phyloP scores from a whole-genome alignment of 2,113 vertebrate species.

The Dromiciops gliroides region DNA sequence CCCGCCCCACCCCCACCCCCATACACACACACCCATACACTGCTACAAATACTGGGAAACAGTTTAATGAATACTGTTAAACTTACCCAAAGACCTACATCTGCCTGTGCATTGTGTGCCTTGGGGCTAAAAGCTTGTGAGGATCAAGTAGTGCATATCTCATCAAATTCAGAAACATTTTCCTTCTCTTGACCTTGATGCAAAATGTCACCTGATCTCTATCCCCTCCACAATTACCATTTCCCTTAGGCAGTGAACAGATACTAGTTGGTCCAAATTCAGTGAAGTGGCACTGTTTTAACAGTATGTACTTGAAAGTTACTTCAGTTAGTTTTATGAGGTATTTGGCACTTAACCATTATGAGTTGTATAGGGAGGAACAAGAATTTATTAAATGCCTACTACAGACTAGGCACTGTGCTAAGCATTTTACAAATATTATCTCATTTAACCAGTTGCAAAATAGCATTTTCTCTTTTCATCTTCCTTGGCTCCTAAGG shows the following conservation, averaged over 20 bases:
- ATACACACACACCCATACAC: background rate
- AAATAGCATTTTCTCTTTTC: background rate
- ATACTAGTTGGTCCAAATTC: background rate
- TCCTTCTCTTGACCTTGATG: background rate
- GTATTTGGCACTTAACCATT: background rate
- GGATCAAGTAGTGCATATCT: background rate
- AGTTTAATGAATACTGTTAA: background rate
- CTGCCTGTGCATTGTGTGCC: background rate
- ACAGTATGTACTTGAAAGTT: background rate
- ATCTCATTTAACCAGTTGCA: background rate
- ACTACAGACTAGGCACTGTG: background rate
- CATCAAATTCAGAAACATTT: background rate
- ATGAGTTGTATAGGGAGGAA: background rate
- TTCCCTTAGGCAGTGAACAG: background rate
- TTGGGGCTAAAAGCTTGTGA: background rate
- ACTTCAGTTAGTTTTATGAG: background rate
- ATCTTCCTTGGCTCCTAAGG: background rate
- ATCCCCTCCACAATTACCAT: background rate
- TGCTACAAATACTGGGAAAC: background rate
- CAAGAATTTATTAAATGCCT: background rate
- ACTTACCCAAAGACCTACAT: background rate
- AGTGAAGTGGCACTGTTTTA: background rate
- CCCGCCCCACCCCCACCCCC: too few species aligned
- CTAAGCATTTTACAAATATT: background rate
- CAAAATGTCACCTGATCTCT: background rate